Evolutionary conservation across 2,113 vertebrate genomes (phyloP).

Genomic region (Onychostruthus taczanowskii): DNA sequence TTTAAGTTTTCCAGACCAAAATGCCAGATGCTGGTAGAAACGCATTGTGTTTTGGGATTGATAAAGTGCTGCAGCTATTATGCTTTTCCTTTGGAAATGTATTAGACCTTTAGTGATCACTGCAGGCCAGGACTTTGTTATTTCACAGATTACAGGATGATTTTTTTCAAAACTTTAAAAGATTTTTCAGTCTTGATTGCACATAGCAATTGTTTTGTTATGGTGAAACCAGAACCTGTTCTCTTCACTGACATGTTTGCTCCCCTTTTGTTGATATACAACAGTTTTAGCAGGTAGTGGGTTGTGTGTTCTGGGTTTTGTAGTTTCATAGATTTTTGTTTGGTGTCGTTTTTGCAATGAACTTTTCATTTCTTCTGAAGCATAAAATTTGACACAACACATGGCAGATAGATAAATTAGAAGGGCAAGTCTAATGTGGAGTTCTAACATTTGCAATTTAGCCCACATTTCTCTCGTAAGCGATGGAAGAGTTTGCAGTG

Average conservation of each 20-base stretch:
- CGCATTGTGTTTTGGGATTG: not conserved
- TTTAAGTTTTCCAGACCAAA: slow-evolving; percentile 20
- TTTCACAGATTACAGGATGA: not conserved
- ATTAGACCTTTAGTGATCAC: not conserved
- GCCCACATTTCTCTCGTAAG: not conserved
- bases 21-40: slow-evolving; percentile 3
- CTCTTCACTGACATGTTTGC: not conserved
- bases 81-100: not conserved
- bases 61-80: not conserved
- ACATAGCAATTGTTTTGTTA: not conserved
- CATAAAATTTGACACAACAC: not conserved
- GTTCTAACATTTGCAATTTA: not conserved
- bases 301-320: not conserved
- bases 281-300: not conserved
- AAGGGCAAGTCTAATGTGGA: not conserved
- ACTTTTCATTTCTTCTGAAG: not conserved
- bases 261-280: not conserved
- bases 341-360: not conserved
- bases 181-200: not conserved
- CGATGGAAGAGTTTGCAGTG: not conserved
- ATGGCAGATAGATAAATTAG: not conserved
- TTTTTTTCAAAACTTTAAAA: not conserved
- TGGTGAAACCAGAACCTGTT: not conserved
- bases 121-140: not conserved
- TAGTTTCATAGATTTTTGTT: not conserved